Evolutionary conservation across 2,888 invertebrate species (phyloP).

Genomic region (Leptarthrus brevirostris): DNA sequence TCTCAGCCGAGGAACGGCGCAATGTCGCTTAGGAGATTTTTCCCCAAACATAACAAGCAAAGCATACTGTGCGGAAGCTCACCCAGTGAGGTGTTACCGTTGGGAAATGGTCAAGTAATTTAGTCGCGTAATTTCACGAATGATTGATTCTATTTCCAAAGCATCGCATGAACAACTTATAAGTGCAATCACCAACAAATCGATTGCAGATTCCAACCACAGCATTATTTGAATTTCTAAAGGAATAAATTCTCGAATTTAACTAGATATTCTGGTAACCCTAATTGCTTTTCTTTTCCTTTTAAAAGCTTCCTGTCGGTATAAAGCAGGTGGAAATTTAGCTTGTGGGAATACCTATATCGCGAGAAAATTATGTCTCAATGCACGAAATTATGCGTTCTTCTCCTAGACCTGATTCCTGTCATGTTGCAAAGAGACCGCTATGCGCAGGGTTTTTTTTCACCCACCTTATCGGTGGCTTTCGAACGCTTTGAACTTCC

Average conservation of each 20-base stretch:
- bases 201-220: too few relatives aligned
- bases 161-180: too few relatives aligned
- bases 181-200: too few relatives aligned
- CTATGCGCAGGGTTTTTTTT: conserved; percentile 21
- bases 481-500: conserved; percentile 3
- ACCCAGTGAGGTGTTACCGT: conserved; percentile 2
- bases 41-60: background rate
- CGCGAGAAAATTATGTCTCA: background rate
- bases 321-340: conserved; percentile 25
- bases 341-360: background rate
- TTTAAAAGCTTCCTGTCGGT: background rate
- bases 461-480: background rate
- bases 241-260: too few relatives aligned
- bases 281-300: background rate
- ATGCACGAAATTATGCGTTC: conserved; percentile 2
- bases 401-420: too few relatives aligned
- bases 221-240: too few relatives aligned
- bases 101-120: background rate
- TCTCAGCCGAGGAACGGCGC: conserved; percentile 12
- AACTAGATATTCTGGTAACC: conserved; percentile 9
- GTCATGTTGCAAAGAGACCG: too few relatives aligned
- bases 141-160: conserved; percentile 16
- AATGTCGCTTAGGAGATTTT: too few relatives aligned
- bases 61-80: background rate
- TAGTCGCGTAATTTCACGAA: conserved; percentile 8